Base-by-base conservation (phyloP, 92 coral and sea anemone species). In the Umimayanthus chanpuru region DNA sequence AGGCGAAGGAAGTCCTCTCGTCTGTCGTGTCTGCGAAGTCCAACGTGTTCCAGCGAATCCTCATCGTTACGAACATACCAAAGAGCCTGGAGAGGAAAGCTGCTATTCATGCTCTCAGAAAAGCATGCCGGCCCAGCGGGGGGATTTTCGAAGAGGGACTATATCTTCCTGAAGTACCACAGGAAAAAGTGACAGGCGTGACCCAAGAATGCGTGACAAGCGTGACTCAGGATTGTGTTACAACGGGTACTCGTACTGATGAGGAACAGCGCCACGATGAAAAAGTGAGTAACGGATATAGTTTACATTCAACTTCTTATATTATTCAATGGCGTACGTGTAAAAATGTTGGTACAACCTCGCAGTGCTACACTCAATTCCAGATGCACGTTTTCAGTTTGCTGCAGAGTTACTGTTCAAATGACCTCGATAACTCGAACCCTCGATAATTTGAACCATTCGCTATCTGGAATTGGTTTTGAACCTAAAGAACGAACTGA, bases 101-200 rank as follows among this genome's bases (percentile, higher is more conserved):
- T n/a, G 98, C 91, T 39, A 50, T 95, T 67, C 89, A 91, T 55
- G 94, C 96, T 20, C 88, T 97, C 64, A 92, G 86, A 88, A 97
- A 95, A 90, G 97, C 98, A 6, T 93, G 98, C 76, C 92, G 94
- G 80, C 94, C 99, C 4, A 86, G 96, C 26, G 99, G 99, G 7
- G 99, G 99, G 20, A 89, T 95, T 67, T 73, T 89, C 72, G 95
- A 88, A 49, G 91, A 87, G 70, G 80, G 87, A 32, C 73, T 91
- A 14, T 93, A 95, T 83, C 83, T 95, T 16, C 98, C 98, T 58
- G 98, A 88, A 70, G 79, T 90, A 18, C 64, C 79, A 2, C 50
- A 44, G 77, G 88, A 73, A 20, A 76, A 80, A 14, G 56, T 16
- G 28, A 10, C 53, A 76, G 41, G 47, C 18, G 28, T 53, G 68